Evolutionary conservation across 2,113 vertebrate genomes (phyloP).

Genomic region (Amphiprion ocellaris): DNA sequence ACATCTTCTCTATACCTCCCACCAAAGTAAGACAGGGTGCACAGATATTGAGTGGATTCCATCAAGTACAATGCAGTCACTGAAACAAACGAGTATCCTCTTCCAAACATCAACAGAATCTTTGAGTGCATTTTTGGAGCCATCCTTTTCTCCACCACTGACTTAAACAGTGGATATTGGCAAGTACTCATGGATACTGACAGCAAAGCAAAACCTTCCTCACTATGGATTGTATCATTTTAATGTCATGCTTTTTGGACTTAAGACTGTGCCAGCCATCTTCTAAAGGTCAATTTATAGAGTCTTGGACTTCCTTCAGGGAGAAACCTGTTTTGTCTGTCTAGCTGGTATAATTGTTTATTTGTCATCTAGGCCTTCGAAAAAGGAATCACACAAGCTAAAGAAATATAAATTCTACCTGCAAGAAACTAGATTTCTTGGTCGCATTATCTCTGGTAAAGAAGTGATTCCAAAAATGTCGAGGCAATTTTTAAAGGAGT

Average conservation of each 20-base stretch:
- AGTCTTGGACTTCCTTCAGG: too few relatives aligned
- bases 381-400: too few relatives aligned
- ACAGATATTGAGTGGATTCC: neutral
- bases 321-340: too few relatives aligned
- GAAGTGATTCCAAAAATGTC: too few relatives aligned
- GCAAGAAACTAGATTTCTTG: too few relatives aligned
- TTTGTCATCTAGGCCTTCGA: too few relatives aligned
- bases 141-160: neutral
- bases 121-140: neutral
- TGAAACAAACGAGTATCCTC: neutral
- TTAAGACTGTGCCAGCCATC: neutral
- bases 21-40: neutral
- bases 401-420: too few relatives aligned
- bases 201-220: slow-evolving; percentile 1
- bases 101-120: slow-evolving; percentile 4
- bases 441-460: too few relatives aligned
- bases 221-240: slow-evolving; percentile 3
- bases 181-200: slow-evolving; percentile 1
- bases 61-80: neutral
- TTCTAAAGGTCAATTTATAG: slow-evolving; percentile 2
- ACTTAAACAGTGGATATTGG: neutral
- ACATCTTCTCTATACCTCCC: neutral
- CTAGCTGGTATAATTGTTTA: too few relatives aligned
- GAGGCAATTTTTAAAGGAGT: too few relatives aligned
- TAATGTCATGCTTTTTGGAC: neutral